phyloP scores from a whole-genome alignment of 1,140 invertebrate genomes.

The Diabrotica undecimpunctata region DNA sequence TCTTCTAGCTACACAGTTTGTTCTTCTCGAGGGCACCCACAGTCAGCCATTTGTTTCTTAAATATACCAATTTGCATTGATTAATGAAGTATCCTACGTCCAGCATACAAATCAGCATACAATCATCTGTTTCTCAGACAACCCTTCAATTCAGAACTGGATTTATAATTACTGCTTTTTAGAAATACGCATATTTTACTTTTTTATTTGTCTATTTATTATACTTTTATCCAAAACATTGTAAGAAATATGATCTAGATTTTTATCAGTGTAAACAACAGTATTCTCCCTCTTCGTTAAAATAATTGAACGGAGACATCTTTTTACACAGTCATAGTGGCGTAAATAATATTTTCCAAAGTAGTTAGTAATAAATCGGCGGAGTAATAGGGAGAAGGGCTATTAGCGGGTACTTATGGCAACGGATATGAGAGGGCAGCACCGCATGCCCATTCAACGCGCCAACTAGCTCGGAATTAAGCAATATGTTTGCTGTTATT shows the following conservation, averaged over 20 bases:
- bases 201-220: too few relatives aligned
- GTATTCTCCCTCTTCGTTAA: not conserved
- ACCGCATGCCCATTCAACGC: constrained; percentile 24
- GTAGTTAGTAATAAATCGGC: constrained; percentile 31
- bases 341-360: constrained; percentile 33
- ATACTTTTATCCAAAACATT: too few relatives aligned
- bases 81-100: too few relatives aligned
- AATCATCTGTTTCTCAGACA: too few relatives aligned
- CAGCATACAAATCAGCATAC: too few relatives aligned
- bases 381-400: constrained; percentile 31
- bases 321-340: constrained; percentile 25
- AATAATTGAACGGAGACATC: constrained; percentile 2
- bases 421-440: constrained; percentile 17
- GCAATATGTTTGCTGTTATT: constrained; percentile 42
- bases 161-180: too few relatives aligned
- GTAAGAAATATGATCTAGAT: not conserved
- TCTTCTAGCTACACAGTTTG: too few relatives aligned
- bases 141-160: too few relatives aligned
- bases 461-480: constrained; percentile 38
- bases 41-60: too few relatives aligned
- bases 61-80: too few relatives aligned
- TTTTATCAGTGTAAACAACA: not conserved
- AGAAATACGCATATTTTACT: too few relatives aligned
- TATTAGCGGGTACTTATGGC: constrained; percentile 37
- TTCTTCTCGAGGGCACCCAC: too few relatives aligned